Conservation (phyloP, 2,888 invertebrate species). For the Eupeodes luniger region DNA sequence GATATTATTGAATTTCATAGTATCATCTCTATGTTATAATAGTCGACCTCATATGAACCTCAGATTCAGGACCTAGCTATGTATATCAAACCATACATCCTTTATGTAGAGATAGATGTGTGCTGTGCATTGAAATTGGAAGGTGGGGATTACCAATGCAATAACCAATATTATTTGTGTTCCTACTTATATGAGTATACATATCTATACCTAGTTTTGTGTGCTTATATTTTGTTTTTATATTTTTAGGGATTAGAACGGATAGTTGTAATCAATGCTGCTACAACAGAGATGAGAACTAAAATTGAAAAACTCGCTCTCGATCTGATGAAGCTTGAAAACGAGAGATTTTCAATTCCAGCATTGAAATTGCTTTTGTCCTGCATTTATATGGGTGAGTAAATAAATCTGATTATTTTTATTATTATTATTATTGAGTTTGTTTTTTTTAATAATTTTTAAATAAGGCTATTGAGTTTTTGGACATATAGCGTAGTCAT, state of each 20-base stretch:
- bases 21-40: slow-evolving; percentile 14
- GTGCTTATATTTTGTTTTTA: slow-evolving; percentile 76
- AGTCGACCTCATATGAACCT: slow-evolving; percentile 14
- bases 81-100: not conserved
- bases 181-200: slow-evolving; percentile 46
- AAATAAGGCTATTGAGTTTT: not conserved
- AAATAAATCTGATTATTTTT: not conserved
- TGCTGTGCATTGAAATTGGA: too few species aligned
- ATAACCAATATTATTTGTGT: slow-evolving; percentile 46
- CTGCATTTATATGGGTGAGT: slow-evolving; percentile 90
- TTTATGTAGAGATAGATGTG: too few species aligned
- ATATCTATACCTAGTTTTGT: not conserved
- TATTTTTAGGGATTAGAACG: slow-evolving; percentile 88
- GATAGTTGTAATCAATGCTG: slow-evolving; percentile 86
- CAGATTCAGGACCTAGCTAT: not conserved
- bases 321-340: slow-evolving; percentile 88
- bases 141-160: slow-evolving; percentile 37
- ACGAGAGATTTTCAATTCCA: slow-evolving; percentile 88
- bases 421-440: slow-evolving; percentile 12
- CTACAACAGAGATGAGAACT: slow-evolving; percentile 86
- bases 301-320: slow-evolving; percentile 89
- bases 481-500: not conserved
- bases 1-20: slow-evolving; percentile 65
- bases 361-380: slow-evolving; percentile 90
- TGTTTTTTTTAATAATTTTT: not conserved